Evolutionary conservation across 2,113 vertebrate genomes (phyloP).

Genomic region (Toxotes jaculatrix): DNA sequence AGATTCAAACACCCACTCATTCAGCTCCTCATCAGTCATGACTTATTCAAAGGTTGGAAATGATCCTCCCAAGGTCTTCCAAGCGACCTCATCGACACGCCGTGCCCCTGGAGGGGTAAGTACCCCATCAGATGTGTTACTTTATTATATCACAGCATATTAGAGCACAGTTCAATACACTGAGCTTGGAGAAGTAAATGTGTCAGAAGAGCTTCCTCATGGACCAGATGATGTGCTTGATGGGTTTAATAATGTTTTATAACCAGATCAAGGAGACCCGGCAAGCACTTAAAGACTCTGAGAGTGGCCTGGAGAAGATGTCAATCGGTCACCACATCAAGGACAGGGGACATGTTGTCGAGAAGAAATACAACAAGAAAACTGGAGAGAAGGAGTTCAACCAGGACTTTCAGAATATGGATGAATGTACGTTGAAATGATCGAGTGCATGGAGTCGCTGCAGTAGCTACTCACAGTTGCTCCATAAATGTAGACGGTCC

Average conservation of each 20-base stretch:
- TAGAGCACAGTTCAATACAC: not conserved
- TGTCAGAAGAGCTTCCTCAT: not conserved
- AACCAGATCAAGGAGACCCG: slow-evolving; percentile 92
- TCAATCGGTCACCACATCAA: slow-evolving; percentile 94
- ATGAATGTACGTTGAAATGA: slow-evolving; percentile 87
- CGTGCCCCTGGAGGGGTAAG: slow-evolving; percentile 93
- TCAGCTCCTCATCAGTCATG: slow-evolving; percentile 94
- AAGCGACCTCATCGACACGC: slow-evolving; percentile 89
- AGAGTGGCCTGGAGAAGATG: slow-evolving; percentile 93
- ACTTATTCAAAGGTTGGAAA: slow-evolving; percentile 92
- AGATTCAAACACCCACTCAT: slow-evolving; percentile 86
- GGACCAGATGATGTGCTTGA: not conserved
- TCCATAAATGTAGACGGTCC: not conserved
- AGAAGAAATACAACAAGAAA: slow-evolving; percentile 89
- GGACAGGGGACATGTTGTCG: slow-evolving; percentile 91
- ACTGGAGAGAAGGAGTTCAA: slow-evolving; percentile 93
- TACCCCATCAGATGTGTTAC: slow-evolving; percentile 35
- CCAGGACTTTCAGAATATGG: slow-evolving; percentile 95
- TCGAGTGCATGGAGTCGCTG: not conserved
- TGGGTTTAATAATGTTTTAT: slow-evolving; percentile 2
- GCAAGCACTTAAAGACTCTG: slow-evolving; percentile 90
- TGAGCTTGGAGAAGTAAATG: slow-evolving; percentile 1
- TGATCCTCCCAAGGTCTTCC: slow-evolving; percentile 93
- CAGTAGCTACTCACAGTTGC: not conserved
- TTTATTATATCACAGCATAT: slow-evolving; percentile 9